Conservation (phyloP, 2,113 vertebrate species). For the Serilophus lunatus region DNA sequence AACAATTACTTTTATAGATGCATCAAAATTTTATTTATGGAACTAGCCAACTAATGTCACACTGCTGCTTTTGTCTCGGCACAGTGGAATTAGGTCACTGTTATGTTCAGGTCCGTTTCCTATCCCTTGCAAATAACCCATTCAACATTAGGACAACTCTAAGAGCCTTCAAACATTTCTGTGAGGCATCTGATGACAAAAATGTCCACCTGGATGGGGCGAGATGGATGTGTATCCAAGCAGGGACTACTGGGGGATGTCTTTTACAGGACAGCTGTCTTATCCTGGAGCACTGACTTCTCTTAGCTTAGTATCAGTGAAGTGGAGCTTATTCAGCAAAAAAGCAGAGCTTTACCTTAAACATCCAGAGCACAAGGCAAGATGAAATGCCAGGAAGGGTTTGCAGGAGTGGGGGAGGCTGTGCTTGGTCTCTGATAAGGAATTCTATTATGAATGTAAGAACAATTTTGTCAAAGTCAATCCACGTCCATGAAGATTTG, state of each 20-base stretch:
- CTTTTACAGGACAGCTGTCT: neutral
- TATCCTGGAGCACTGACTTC: neutral
- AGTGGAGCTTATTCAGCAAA: neutral
- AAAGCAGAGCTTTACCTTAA: neutral
- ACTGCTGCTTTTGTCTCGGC: neutral
- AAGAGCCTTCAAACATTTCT: neutral
- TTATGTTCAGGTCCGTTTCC: neutral
- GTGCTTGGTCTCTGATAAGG: neutral
- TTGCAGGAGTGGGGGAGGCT: neutral
- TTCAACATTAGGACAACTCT: neutral
- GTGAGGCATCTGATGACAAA: neutral
- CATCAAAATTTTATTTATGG: neutral
- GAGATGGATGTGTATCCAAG: neutral
- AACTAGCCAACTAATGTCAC: neutral
- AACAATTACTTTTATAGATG: neutral
- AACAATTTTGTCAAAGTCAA: neutral
- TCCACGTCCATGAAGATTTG: neutral
- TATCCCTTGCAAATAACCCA: neutral
- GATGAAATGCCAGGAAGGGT: neutral
- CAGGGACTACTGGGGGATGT: neutral
- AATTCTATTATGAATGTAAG: neutral
- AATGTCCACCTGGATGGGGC: neutral
- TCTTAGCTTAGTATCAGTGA: fast-evolving
- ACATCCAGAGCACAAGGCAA: neutral
- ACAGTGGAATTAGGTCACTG: fast-evolving